Percentiles rank a stretch among this genome's conserved stretches.
Evolutionary conservation across 2,113 vertebrate species (phyloP).

Genomic region (Atrichornis clamosus): DNA sequence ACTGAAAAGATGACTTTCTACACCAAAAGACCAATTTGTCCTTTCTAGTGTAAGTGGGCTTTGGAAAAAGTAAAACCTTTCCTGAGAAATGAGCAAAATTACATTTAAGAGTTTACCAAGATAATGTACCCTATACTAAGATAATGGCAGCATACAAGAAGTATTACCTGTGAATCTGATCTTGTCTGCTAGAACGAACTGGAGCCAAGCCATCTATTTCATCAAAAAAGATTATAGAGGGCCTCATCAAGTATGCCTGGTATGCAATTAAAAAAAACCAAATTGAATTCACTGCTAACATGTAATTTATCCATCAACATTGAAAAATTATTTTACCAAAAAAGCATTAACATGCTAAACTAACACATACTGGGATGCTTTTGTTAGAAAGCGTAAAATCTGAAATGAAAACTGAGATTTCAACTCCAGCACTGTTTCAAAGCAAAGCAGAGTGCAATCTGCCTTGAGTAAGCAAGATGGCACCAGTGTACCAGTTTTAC

Average conservation of each 20-base stretch:
- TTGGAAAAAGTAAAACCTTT: background rate
- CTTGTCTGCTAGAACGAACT: slow-evolving; percentile 97
- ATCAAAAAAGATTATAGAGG: slow-evolving; percentile 99
- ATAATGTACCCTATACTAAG: background rate
- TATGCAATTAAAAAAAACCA: background rate
- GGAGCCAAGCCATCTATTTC: slow-evolving; percentile 99
- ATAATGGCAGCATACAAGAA: background rate
- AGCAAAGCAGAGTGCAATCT: slow-evolving; percentile 25
- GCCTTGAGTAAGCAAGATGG: slow-evolving; percentile 50
- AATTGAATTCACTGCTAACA: background rate
- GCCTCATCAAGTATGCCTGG: slow-evolving; percentile 98
- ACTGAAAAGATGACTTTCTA: background rate
- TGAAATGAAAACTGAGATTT: background rate
- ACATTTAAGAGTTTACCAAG: background rate
- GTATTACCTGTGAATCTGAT: slow-evolving; percentile 97
- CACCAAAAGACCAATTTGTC: background rate
- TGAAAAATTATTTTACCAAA: background rate
- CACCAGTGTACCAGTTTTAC: slow-evolving; percentile 51
- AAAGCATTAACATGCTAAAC: background rate
- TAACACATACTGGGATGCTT: background rate
- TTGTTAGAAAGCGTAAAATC: background rate
- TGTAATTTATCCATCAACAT: background rate
- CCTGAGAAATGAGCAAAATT: background rate
- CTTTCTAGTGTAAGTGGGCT: background rate
- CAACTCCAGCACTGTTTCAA: background rate